Conservation (phyloP, 2,113 vertebrate species). For the Cebidichthys violaceus region DNA sequence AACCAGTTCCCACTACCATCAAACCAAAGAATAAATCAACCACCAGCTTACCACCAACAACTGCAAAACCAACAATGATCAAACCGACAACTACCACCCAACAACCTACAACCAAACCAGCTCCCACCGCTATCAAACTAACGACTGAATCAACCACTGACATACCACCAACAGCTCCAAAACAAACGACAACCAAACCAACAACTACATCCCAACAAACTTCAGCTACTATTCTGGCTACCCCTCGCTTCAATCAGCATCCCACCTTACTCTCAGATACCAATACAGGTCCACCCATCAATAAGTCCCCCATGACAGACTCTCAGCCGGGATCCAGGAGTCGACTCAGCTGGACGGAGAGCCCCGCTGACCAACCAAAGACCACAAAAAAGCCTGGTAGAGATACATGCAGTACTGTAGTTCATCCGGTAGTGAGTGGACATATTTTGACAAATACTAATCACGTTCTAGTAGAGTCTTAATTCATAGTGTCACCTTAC, state of each 20-base stretch:
- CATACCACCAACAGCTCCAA: conserved; percentile 5
- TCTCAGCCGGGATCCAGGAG: conserved; percentile 46
- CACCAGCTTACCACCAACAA: conserved; percentile 19
- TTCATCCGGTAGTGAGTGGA: background rate
- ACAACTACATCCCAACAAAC: conserved; percentile 23
- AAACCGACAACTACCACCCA: conserved; percentile 6
- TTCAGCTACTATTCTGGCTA: background rate
- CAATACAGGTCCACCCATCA: background rate
- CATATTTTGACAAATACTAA: background rate
- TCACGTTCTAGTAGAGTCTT: background rate
- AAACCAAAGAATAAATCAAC: background rate
- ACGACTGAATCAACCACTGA: background rate
- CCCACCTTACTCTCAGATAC: conserved; percentile 18
- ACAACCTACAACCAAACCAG: conserved; percentile 17
- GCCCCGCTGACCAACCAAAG: conserved; percentile 59
- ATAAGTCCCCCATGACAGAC: background rate
- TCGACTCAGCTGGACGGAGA: conserved; percentile 80
- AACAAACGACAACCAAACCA: conserved; percentile 5
- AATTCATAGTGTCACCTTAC: background rate
- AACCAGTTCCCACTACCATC: conserved; percentile 21
- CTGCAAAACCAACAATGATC: conserved; percentile 12
- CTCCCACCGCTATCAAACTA: conserved; percentile 36
- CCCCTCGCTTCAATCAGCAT: background rate
- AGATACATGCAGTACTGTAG: background rate
- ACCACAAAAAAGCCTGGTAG: conserved; percentile 76